Conservation (phyloP, 2,113 vertebrate genomes). For the Cavia aperea region DNA sequence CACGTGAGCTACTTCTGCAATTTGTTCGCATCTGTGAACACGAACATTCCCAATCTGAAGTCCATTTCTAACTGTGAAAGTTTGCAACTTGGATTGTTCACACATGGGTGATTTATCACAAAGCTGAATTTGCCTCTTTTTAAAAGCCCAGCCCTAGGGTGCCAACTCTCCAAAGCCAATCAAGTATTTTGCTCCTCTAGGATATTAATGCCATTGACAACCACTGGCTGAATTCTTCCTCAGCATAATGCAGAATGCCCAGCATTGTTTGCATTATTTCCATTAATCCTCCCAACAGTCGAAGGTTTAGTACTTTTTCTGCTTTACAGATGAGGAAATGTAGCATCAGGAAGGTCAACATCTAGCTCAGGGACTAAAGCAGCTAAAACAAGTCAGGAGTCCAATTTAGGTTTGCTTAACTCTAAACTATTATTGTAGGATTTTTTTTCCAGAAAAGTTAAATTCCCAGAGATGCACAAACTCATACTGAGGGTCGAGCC, state of each 20-base stretch:
- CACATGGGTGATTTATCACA: neutral
- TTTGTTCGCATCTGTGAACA: neutral
- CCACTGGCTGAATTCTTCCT: accelerated
- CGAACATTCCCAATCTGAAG: neutral
- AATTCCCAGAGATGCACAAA: neutral
- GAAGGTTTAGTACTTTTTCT: accelerated
- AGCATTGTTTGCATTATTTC: neutral
- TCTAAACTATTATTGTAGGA: neutral
- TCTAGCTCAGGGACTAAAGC: neutral
- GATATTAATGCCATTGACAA: accelerated
- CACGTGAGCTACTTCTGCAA: neutral
- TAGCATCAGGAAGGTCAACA: accelerated
- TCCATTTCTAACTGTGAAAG: neutral
- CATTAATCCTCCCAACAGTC: neutral
- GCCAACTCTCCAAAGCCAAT: neutral
- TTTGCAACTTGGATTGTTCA: neutral
- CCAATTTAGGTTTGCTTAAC: neutral
- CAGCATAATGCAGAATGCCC: no score
- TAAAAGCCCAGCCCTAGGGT: neutral
- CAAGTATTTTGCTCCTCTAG: neutral
- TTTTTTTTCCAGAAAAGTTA: neutral
- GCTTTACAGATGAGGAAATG: neutral
- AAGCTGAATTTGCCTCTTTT: neutral
- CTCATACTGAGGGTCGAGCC: neutral
- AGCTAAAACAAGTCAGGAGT: neutral